These are phyloP conservation scores for Idris sp. DNA, from an alignment of 1,140 invertebrate species.

Conservation along the genomic window DNA sequence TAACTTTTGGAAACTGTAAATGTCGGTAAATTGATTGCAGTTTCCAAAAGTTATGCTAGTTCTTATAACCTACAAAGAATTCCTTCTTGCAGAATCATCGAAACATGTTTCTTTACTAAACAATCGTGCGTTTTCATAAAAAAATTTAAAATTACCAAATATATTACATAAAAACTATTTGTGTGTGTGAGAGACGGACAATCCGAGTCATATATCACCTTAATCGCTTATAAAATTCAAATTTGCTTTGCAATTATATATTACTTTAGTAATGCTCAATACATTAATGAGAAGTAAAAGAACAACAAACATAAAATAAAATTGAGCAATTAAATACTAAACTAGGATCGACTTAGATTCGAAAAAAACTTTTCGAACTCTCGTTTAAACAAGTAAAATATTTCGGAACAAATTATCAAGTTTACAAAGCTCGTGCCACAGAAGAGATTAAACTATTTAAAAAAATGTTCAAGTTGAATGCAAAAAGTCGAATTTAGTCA, in stretches of 20 bases:
- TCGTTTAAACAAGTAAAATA: constrained; percentile 32
- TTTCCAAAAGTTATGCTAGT: too few species aligned
- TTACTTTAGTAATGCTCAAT: constrained; percentile 2
- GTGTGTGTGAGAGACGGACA: too few species aligned
- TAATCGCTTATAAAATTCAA: too few species aligned
- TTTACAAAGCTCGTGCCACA: constrained; percentile 5
- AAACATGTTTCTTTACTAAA: too few species aligned
- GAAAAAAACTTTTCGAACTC: constrained; percentile 26
- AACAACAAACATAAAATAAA: constrained; percentile 1
- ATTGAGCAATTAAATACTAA: constrained; percentile 21
- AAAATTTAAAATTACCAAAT: too few species aligned
- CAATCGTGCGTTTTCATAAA: too few species aligned
- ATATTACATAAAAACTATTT: too few species aligned
- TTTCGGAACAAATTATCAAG: constrained; percentile 39
- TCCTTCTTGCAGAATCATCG: too few species aligned
- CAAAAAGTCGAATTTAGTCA: constrained; percentile 4
- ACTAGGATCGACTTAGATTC: constrained; percentile 4
- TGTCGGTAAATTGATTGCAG: too few species aligned
- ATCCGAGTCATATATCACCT: too few species aligned
- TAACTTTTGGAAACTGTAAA: too few species aligned
- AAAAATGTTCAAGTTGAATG: constrained; percentile 4
- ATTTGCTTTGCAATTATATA: constrained; percentile 17
- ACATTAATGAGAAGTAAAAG: not conserved
- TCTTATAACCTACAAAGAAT: too few species aligned
- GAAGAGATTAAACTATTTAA: constrained; percentile 7